Evolutionary conservation across 1,140 invertebrate species (phyloP), one percentile per base, ranked within the genome.

Genomic region (Cotesia typhae): DNA sequence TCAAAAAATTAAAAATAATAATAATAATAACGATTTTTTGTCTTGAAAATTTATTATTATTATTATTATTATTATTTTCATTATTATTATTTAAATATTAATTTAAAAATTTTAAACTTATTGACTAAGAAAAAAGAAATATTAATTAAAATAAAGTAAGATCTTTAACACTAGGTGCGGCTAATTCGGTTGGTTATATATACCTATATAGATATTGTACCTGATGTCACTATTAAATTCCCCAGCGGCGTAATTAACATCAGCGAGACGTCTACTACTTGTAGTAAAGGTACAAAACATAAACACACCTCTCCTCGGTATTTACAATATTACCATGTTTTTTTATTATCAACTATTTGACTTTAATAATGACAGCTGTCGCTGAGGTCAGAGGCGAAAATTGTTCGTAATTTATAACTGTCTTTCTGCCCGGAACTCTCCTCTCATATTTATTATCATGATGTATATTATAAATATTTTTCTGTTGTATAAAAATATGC

Each of bases 361-460:
- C 37, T 66, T 66, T 10, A 67, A 47, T 67, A 67, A 67, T 67
- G 65, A 67, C 41, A 67, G 53, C 51, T 20, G 65, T 35, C 47
- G 4, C 47, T 12, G 65, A 17, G 51, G 65, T 67, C 47, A 63
- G 4, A 37, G 60, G 60, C 12, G n/a, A 57, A 17, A 57, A 17
- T 57, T 28, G n/a, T 57, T 57, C 10, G 10, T 7, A 47, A 47
- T 47, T 47, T 47, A 47, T 47, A 47, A 47, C 10, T 47, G 10
- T 47, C 41, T 41, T 41, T 41, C 4, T 41, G 38, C 5, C 5
- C 38, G 5, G 38, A 9, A 41, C 38, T 7, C 5, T 41, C 38
- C 10, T 47, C 10, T 10, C 6, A 9, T 10, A 7, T 47, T 47
- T 9, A 2, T 47, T 9, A 41, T 41, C 9, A 41, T 41, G 9